A percentile compares a stretch with the other conserved stretches of the same genome.
These are phyloP conservation scores for Lysandra bellargus DNA, from an alignment of 2,888 invertebrate species.

Conservation along the genomic window DNA sequence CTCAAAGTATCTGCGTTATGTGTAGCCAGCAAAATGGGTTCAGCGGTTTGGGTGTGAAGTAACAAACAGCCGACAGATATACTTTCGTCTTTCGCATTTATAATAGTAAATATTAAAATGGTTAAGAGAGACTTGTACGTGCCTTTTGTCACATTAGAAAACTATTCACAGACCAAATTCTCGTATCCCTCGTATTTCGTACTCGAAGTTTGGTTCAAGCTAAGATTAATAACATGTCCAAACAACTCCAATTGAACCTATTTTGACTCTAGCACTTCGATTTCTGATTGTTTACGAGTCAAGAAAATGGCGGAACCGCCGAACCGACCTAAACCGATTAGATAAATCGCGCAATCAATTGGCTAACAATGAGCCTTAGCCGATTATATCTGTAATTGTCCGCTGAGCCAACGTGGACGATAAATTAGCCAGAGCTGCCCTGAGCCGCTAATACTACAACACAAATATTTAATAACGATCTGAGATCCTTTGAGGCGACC, in stretches of 20 bases:
- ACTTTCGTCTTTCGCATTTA: no score
- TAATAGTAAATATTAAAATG: no score
- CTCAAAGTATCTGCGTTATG: no score
- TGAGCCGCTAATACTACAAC: constrained; percentile 71
- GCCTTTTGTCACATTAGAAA: no score
- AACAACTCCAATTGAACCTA: neutral
- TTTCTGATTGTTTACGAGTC: constrained; percentile 1
- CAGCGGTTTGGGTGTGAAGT: no score
- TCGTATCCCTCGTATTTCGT: no score
- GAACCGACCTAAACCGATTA: neutral
- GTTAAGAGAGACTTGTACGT: no score
- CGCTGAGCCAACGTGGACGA: constrained; percentile 50
- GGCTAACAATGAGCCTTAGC: constrained; percentile 43
- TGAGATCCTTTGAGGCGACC: constrained; percentile 73
- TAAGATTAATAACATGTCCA: neutral
- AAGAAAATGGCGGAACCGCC: constrained; percentile 3
- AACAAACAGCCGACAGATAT: no score
- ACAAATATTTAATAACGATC: constrained; percentile 81
- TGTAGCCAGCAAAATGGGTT: no score
- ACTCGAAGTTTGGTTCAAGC: no score
- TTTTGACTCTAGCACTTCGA: neutral
- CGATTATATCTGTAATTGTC: constrained; percentile 48
- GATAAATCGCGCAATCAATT: constrained; percentile 35
- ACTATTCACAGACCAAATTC: no score
- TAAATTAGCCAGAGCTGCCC: constrained; percentile 71